A percentile compares a stretch with the other conserved stretches of the same genome.
Conservation (phyloP, 92 coral and sea anemone genomes). For the Phenganax subtilis region DNA sequence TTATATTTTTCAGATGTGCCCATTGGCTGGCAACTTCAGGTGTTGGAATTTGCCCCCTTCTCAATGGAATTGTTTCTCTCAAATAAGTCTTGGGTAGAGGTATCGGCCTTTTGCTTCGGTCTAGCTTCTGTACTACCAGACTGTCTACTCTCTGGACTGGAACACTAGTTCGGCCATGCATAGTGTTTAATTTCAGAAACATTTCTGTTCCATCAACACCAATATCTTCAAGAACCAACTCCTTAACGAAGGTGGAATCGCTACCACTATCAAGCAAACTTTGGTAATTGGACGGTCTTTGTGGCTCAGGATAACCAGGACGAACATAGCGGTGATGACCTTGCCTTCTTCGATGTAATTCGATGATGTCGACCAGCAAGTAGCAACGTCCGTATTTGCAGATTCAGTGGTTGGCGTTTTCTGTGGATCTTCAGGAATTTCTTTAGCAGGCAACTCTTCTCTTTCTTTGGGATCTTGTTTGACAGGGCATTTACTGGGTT, state of each 20-base stretch:
- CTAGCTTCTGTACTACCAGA: slow-evolving; percentile 26
- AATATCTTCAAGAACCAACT: neutral
- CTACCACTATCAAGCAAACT: slow-evolving; percentile 32
- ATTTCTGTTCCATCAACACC: slow-evolving; percentile 16
- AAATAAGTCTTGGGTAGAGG: slow-evolving; percentile 19
- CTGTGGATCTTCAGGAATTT: neutral
- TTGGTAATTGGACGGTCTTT: slow-evolving; percentile 3
- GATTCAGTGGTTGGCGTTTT: neutral
- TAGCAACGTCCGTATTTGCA: neutral
- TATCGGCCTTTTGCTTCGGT: neutral
- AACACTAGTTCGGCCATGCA: slow-evolving; percentile 36
- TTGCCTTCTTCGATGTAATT: neutral
- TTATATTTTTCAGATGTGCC: neutral
- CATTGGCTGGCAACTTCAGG: neutral
- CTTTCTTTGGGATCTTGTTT: neutral
- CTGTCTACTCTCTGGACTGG: slow-evolving; percentile 46
- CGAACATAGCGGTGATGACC: slow-evolving; percentile 22
- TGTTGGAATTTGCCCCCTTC: neutral
- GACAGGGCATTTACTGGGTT: slow-evolving; percentile 6
- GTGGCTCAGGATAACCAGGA: slow-evolving; percentile 26
- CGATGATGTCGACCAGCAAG: neutral
- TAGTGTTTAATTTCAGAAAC: slow-evolving; percentile 27
- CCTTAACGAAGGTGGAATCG: slow-evolving; percentile 14
- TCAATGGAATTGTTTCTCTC: slow-evolving; percentile 20
- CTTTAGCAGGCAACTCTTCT: neutral